Percentiles rank a stretch among this genome's conserved stretches.
Conservation (phyloP, 2,113 vertebrate genomes). For the Ageneiosus marmoratus region DNA sequence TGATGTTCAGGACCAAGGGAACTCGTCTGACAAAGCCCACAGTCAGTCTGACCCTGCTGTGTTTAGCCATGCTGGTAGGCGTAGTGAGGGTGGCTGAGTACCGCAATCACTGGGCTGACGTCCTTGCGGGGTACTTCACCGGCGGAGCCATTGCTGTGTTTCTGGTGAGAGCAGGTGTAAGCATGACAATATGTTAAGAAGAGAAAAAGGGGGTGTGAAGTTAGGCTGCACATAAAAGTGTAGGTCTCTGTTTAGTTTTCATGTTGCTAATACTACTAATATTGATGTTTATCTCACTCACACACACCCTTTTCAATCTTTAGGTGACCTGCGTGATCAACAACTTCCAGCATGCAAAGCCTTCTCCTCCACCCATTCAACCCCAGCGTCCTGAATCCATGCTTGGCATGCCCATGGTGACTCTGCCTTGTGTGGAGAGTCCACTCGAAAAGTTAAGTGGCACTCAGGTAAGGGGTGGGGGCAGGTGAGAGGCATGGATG, state of each 20-base stretch:
- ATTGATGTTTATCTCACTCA: constrained; percentile 14
- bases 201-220: too few relatives aligned
- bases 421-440: constrained; percentile 79
- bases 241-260: constrained; percentile 28
- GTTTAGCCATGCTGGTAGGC: constrained; percentile 84
- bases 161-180: constrained; percentile 71
- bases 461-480: constrained; percentile 83
- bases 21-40: constrained; percentile 87
- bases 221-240: not conserved
- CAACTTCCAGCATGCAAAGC: constrained; percentile 70
- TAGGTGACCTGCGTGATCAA: constrained; percentile 80
- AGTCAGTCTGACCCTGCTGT: constrained; percentile 82
- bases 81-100: constrained; percentile 87
- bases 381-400: constrained; percentile 65
- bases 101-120: constrained; percentile 89
- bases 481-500: constrained; percentile 44
- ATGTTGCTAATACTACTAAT: not conserved
- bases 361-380: constrained; percentile 24
- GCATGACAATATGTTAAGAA: not conserved
- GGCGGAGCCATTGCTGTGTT: constrained; percentile 87
- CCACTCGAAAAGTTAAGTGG: constrained; percentile 93
- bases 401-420: constrained; percentile 73
- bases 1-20: constrained; percentile 84
- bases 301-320: not conserved
- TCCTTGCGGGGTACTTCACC: constrained; percentile 84